These are phyloP conservation scores for Garrulus glandarius DNA, from an alignment of 2,797 vertebrate species.

Conservation along the genomic window DNA sequence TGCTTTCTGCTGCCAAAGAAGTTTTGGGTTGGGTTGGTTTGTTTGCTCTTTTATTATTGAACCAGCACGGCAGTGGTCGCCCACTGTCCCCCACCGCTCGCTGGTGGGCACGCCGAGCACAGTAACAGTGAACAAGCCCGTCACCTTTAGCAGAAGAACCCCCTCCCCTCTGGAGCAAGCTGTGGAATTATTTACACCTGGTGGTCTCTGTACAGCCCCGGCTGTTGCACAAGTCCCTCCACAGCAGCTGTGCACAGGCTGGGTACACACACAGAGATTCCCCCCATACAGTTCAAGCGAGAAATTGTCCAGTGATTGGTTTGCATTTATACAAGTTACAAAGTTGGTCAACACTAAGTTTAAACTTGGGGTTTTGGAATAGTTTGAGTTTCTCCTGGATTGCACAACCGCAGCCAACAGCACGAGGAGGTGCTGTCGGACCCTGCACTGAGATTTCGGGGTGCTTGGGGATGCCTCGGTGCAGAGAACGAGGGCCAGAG, in stretches of 20 bases:
- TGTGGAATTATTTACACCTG: conserved; percentile 88
- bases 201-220: conserved; percentile 83
- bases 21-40: conserved; percentile 63
- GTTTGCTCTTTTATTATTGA: conserved; percentile 82
- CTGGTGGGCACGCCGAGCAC: conserved; percentile 82
- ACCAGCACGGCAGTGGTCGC: conserved; percentile 84
- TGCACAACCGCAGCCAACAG: background rate
- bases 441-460: background rate
- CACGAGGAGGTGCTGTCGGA: background rate
- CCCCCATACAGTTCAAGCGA: conserved; percentile 64
- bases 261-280: conserved; percentile 72
- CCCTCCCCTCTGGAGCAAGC: conserved; percentile 82
- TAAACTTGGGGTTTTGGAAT: background rate
- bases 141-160: conserved; percentile 68
- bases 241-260: conserved; percentile 56
- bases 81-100: conserved; percentile 84
- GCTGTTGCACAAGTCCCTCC: conserved; percentile 79
- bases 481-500: background rate
- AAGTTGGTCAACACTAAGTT: background rate
- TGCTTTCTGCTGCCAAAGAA: conserved; percentile 78
- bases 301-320: conserved; percentile 39
- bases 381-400: background rate
- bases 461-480: background rate
- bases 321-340: conserved; percentile 52
- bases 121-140: conserved; percentile 80